A percentile compares a stretch with the other conserved stretches of the same genome.
Conservation (phyloP, 2,113 vertebrate species). For the Pleuronectes platessa region DNA sequence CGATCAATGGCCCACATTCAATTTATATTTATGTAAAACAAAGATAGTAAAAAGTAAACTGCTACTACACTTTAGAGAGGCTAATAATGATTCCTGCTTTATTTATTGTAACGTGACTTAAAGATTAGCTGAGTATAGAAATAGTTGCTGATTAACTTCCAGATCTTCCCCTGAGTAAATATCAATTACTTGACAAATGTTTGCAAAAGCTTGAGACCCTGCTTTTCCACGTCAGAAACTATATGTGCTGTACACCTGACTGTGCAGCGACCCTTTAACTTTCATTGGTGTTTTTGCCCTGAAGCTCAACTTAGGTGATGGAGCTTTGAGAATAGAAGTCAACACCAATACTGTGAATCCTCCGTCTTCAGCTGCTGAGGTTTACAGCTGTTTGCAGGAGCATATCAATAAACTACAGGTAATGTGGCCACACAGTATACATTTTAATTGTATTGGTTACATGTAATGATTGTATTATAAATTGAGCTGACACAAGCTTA, state of each 20-base stretch:
- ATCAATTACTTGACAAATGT: no score
- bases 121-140: background rate
- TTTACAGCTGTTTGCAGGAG: slow-evolving; percentile 87
- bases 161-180: background rate
- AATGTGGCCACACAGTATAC: slow-evolving; percentile 10
- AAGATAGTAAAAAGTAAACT: background rate
- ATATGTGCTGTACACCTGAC: no score
- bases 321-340: slow-evolving; percentile 87
- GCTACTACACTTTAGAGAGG: background rate
- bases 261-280: background rate
- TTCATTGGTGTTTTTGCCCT: slow-evolving; percentile 51
- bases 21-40: background rate
- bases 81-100: no score
- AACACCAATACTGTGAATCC: slow-evolving; percentile 84
- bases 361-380: slow-evolving; percentile 79
- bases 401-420: slow-evolving; percentile 94
- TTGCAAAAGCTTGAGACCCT: no score
- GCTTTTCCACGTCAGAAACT: no score
- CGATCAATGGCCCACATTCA: no score
- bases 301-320: slow-evolving; percentile 89
- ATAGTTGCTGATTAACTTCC: background rate
- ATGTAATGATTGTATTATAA: background rate
- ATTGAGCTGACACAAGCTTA: background rate
- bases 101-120: no score
- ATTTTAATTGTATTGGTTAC: background rate